Base-by-base conservation (phyloP, 2,113 vertebrate species). In the Marcusenius ussheri region DNA sequence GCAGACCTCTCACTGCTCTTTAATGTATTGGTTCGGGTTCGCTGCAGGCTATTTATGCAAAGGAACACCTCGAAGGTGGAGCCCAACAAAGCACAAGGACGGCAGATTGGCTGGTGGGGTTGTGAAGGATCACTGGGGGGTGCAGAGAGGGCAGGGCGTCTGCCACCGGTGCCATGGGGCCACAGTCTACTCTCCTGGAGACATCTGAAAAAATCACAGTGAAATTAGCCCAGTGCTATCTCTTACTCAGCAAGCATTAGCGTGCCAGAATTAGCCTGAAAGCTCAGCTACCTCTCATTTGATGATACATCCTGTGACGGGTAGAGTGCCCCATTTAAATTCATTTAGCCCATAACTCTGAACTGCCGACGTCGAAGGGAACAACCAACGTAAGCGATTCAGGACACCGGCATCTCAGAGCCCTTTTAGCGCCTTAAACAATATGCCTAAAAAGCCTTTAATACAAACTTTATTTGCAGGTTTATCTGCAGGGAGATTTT, bases 161-260 rank as follows among this genome's bases (percentile, higher is more conserved):
- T 42, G 17, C 0, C 74, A 3, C 5, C 17, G 0, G 35, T 80
- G 35, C 74, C 35, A 19, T 19, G 31, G 74, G 74, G 74, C 31
- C 74, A 39, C 31, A 80, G 17, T n/a, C 39, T 47, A 8, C 24
- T 17, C 9, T 45, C 42, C 45, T 47, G 21, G 7, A 21, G 83
- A 47, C 39, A 5, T 84, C 83, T 84, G 83, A 42, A 84, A 24
- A 84, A 47, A 84, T 24, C 19, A 42, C 45, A 21, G 83, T 84
- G 42, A 45, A 84, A 84, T 62, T 66, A 88, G 87, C 87, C 53
- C 10, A 66, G 87, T 15, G 42, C 39, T 21, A 13, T 15, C 11
- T 88, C 87, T 66, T 70, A 88, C 87, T 53, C 39, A 70, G 42
- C 53, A 88, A 58, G 66, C 88, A 89, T 89, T 74, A 89, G 66